Evolutionary conservation across 2,797 vertebrate genomes (phyloP), one percentile per base, ranked within the genome.

Genomic region (Sarcophilus harrisii): DNA sequence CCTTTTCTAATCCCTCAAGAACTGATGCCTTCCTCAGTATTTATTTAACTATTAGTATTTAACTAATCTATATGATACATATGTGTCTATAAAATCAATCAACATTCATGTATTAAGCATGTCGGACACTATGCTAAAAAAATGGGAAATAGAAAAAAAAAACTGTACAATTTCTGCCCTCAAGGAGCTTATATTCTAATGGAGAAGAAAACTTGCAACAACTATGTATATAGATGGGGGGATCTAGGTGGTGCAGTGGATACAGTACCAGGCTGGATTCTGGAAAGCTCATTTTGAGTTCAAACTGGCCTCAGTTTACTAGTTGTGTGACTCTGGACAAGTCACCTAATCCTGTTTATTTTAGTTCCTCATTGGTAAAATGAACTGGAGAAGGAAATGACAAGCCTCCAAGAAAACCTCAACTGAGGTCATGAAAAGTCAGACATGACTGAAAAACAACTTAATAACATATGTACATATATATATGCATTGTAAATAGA

Each of bases 71-170:
- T 49, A 12, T 87, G 21, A 45, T 27, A 87, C 45, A 27, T 45
- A 38, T 49, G 38, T 49, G 9, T 49, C 18, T 27, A 49, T 66
- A 81, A 90, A 92, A 27, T 14, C 49, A 91, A 3, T 57, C 95
- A 93, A 29, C 66, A 6, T 95, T 95, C 55, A 14, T 96, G 95
- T 95, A 73, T 57, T 57, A 60, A 73, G 45, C 49, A 62, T 29
- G 93, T 28, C 24, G 54, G 28, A 45, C 58, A 10, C 49, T 54
- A 54, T 97, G 81, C 38, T 94, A 73, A 55, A 81, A 87, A 57
- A 30, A 73, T 59, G 91, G 92, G 91, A 18, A 45, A 91, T 38
- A 81, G 28, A n/a, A 57, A 12, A 73, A 73, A 38, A 0, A 16
- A 57, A 49, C 27, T 29, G 3, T 52, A 95, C 57, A n/a, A 45